Percentiles rank a stretch among this genome's conserved stretches.
Evolutionary conservation across 2,113 vertebrate genomes (phyloP).

Genomic region (Serilophus lunatus): DNA sequence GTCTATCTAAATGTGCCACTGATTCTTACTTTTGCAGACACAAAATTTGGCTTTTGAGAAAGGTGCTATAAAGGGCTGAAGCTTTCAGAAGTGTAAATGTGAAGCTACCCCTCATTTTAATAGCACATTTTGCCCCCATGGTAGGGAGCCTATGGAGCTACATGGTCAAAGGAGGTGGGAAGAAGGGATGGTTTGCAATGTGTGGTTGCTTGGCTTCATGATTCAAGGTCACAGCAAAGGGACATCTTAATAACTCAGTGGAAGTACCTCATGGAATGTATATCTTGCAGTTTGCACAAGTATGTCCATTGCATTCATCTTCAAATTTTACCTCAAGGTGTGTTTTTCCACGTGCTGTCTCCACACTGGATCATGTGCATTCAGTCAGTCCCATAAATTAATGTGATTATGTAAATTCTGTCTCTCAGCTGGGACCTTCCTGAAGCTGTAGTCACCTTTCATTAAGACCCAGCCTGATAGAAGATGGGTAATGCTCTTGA

Average conservation of each 20-base stretch:
- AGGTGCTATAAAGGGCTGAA: not conserved
- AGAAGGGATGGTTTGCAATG: not conserved
- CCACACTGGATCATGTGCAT: not conserved
- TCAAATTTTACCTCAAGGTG: constrained; percentile 36
- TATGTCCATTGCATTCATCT: not conserved
- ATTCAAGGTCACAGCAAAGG: constrained; percentile 29
- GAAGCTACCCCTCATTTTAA: not conserved
- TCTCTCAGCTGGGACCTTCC: not conserved
- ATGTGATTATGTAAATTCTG: constrained; percentile 49
- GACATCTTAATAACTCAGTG: not conserved
- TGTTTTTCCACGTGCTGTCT: not conserved
- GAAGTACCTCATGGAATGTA: not conserved
- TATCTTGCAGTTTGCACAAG: not conserved
- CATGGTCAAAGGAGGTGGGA: not conserved
- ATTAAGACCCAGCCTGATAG: not conserved
- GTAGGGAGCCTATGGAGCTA: not conserved
- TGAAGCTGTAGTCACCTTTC: constrained; percentile 18
- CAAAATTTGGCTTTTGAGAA: not conserved
- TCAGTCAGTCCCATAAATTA: constrained; percentile 1
- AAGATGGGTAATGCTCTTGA: not conserved
- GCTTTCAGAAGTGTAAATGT: not conserved
- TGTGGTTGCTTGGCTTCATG: not conserved
- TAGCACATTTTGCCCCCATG: not conserved
- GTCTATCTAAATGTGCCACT: not conserved
- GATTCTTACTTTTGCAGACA: not conserved